Evolutionary conservation across 2,888 invertebrate species (phyloP).

Genomic region (Hypsopygia costalis): DNA sequence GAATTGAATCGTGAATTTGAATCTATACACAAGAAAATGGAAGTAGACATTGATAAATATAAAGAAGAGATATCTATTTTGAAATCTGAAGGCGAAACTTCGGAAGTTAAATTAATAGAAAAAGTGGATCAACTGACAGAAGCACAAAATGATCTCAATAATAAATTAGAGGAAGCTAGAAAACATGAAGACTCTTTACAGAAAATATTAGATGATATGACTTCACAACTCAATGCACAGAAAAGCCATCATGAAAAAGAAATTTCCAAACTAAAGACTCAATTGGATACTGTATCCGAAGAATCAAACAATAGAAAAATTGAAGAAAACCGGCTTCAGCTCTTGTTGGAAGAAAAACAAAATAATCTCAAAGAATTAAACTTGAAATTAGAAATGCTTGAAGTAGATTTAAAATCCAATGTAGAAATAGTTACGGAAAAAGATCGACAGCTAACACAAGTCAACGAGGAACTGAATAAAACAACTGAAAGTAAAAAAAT

Average conservation of each 20-base stretch:
- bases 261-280: conserved; percentile 48
- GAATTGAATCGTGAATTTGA: conserved; percentile 57
- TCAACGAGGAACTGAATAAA: conserved; percentile 59
- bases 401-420: conserved; percentile 70
- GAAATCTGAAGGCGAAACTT: conserved; percentile 65
- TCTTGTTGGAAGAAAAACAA: conserved; percentile 58
- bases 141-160: conserved; percentile 70
- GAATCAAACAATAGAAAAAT: conserved; percentile 47
- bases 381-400: conserved; percentile 65
- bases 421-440: conserved; percentile 66
- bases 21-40: conserved; percentile 54
- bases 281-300: conserved; percentile 40
- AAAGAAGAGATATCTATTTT: conserved; percentile 65
- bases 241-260: conserved; percentile 62
- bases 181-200: conserved; percentile 72
- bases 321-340: conserved; percentile 44
- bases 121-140: conserved; percentile 71
- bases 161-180: conserved; percentile 70
- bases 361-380: conserved; percentile 57
- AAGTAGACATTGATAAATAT: conserved; percentile 67
- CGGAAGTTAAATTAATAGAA: conserved; percentile 70
- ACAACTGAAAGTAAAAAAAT: conserved; percentile 61
- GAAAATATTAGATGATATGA: conserved; percentile 65
- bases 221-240: conserved; percentile 63
- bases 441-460: conserved; percentile 63